Evolutionary conservation across 1,140 invertebrate genomes (phyloP), one percentile per base, ranked within the genome.

Genomic region (Akabosia matsudoensis): DNA sequence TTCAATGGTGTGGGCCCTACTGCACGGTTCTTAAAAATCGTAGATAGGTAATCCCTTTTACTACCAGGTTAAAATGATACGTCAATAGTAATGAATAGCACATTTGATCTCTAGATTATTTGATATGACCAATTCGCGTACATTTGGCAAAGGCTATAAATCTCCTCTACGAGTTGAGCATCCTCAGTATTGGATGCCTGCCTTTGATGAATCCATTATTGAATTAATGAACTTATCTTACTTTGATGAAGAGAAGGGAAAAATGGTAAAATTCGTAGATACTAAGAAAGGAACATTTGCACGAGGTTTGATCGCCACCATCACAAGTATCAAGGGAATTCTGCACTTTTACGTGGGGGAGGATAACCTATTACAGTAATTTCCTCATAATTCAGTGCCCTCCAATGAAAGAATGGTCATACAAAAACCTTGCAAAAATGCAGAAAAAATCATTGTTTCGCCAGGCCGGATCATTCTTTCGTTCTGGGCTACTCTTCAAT

Each of bases 41-140:
- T 77, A n/a, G 70, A 77, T 52, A 64, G 73, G 73, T 74, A 74
- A 33, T 1, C 7, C 24, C 14, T 34, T 28, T 22, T 13, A 22
- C 52, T 54, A 18, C 18, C 22, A 14, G 24, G 13, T 56, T 31
- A 10, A 45, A 45, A 45, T 45, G 37, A 45, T 45, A 45, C 18
- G 37, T 45, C 7, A 45, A 45, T 7, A 45, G 37, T 45, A 45
- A 10, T 18, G 18, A 45, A 45, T 45, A 45, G 37, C 31, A n/a
- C 31, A 10, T 31, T 33, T 1, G 28, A 10, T 10, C 56, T 31
- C 3, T 54, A 74, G 74, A 26, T 24, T 81, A 0, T 79, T 81
- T 79, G 80, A 81, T 52, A 1, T 76, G 13, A n/a, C 78, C 37
- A 81, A 80, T 73, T 81, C 80, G 14, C 30, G 22, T 33, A 22